A percentile compares a stretch with the other conserved stretches of the same genome.
These are phyloP conservation scores for Mastigias papua DNA, from an alignment of 30 jellyfish, hydroid and myxozoan species.

Conservation along the genomic window DNA sequence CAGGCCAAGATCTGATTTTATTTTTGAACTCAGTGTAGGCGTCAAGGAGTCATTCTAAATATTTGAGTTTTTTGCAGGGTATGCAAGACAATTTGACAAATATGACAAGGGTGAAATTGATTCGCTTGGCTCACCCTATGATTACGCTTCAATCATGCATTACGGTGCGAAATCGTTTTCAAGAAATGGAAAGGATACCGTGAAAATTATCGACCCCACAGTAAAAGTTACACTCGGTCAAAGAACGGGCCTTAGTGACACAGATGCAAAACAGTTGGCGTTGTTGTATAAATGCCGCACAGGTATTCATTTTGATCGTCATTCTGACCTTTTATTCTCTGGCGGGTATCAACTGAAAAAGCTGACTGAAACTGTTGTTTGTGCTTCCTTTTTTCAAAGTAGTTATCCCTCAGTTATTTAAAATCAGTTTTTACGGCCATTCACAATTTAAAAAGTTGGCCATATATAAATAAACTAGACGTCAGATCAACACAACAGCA, in stretches of 20 bases:
- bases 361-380: no score
- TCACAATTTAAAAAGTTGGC: no score
- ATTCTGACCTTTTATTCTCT: no score
- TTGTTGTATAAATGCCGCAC: conserved; percentile 77
- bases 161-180: conserved; percentile 86
- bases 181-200: conserved; percentile 76
- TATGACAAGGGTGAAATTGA: conserved; percentile 80
- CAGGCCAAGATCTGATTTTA: no score
- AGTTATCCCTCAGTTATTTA: no score
- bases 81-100: conserved; percentile 77
- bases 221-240: conserved; percentile 67
- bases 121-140: conserved; percentile 87
- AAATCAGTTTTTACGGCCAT: no score
- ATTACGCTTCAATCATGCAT: conserved; percentile 87
- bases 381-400: no score
- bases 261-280: conserved; percentile 71
- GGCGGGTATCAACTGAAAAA: no score
- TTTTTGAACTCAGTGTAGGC: no score
- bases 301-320: no score
- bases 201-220: conserved; percentile 44
- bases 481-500: no score
- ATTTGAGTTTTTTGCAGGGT: conserved; percentile 39
- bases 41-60: neutral
- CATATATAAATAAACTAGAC: no score
- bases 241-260: conserved; percentile 71